These are phyloP conservation scores for Papilio gigon DNA, from an alignment of 2,888 invertebrate species.

Conservation along the genomic window DNA sequence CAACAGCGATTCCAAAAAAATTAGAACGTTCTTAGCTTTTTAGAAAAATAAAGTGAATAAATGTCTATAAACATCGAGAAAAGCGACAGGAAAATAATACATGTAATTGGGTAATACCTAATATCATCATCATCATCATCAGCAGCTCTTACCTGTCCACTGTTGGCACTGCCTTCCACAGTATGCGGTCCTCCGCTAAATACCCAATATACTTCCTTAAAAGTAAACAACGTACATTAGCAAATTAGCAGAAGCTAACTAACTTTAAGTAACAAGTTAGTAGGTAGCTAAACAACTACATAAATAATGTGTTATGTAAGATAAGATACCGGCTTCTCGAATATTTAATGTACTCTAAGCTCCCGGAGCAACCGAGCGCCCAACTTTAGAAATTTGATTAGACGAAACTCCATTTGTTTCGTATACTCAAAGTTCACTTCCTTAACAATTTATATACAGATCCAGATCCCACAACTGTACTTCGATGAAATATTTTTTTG, in stretches of 20 bases:
- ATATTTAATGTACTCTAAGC: not conserved
- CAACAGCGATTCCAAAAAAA: not conserved
- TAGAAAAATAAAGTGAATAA: too few species aligned
- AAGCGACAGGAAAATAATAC: too few species aligned
- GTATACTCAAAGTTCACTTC: not conserved
- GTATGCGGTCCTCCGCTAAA: too few species aligned
- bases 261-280: not conserved
- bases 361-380: not conserved
- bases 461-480: not conserved
- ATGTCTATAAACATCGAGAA: too few species aligned
- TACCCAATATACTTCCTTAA: too few species aligned
- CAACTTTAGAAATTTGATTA: constrained; percentile 1
- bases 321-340: not conserved
- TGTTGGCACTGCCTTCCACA: too few species aligned
- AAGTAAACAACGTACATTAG: not conserved
- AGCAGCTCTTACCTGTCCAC: too few species aligned
- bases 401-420: not conserved
- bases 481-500: not conserved
- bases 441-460: not conserved
- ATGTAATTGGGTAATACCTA: too few species aligned
- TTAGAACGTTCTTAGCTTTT: too few species aligned
- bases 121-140: too few species aligned
- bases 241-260: not conserved
- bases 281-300: not conserved
- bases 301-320: not conserved